Percentiles rank a stretch among this genome's conserved stretches.
Conservation (phyloP, 2,888 invertebrate species). For the Drosophila macrospina region DNA sequence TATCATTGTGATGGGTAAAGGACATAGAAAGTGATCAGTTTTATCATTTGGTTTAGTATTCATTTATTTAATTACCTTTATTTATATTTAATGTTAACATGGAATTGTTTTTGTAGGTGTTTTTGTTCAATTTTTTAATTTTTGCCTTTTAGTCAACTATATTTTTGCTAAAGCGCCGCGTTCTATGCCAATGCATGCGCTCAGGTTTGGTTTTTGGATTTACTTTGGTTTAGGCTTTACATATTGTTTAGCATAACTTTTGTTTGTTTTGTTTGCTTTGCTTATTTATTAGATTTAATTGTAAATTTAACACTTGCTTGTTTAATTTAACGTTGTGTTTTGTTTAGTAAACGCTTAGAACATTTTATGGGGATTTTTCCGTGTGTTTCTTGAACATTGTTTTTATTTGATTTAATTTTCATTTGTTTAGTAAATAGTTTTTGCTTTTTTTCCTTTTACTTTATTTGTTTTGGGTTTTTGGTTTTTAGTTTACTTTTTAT, state of each 20-base stretch:
- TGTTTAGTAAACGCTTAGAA: constrained; percentile 77
- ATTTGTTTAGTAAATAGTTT: constrained; percentile 58
- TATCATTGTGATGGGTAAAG: not conserved
- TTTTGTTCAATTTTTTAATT: constrained; percentile 70
- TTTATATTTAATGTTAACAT: constrained; percentile 85
- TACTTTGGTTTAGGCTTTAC: constrained; percentile 56
- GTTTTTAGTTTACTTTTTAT: constrained; percentile 59
- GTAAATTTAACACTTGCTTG: constrained; percentile 80
- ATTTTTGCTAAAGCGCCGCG: constrained; percentile 61
- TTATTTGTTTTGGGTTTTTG: constrained; percentile 27
- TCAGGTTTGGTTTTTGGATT: constrained; percentile 30
- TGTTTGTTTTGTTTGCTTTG: constrained; percentile 50
- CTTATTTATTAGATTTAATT: constrained; percentile 76
- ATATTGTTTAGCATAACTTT: constrained; percentile 61
- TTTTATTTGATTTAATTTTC: constrained; percentile 50
- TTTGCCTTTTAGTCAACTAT: constrained; percentile 73
- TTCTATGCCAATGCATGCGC: constrained; percentile 66
- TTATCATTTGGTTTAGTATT: constrained; percentile 59
- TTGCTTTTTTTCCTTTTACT: constrained; percentile 9
- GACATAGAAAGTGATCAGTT: not conserved
- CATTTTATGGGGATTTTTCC: constrained; percentile 64
- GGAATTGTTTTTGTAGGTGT: constrained; percentile 84
- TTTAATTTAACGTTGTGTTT: constrained; percentile 73
- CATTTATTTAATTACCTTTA: constrained; percentile 76
- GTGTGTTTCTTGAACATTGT: constrained; percentile 62